Evolutionary conservation across 2,888 invertebrate species (phyloP).

Genomic region (Pelosia muscerda): DNA sequence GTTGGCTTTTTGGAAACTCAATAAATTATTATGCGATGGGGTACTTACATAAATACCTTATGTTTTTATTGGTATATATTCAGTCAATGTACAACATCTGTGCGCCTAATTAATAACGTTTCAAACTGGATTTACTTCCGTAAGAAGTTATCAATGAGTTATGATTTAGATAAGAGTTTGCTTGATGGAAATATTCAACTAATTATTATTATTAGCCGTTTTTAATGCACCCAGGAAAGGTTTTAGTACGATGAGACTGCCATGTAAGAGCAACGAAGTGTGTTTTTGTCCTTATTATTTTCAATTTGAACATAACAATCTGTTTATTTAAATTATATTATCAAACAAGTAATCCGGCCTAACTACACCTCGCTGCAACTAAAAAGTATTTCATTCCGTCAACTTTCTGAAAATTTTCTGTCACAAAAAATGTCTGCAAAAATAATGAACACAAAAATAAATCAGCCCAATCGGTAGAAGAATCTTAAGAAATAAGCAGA

Average conservation of each 20-base stretch:
- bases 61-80: constrained; percentile 40
- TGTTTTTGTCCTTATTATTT: constrained; percentile 17
- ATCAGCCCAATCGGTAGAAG: not conserved
- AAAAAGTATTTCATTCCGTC: not conserved
- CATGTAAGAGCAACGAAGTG: constrained; percentile 27
- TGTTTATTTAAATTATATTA: not conserved
- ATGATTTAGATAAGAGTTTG: constrained; percentile 32
- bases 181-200: constrained; percentile 35
- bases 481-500: not conserved
- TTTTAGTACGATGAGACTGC: constrained; percentile 28
- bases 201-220: constrained; percentile 45
- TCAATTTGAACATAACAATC: not conserved
- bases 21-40: constrained; percentile 46
- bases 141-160: constrained; percentile 34
- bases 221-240: constrained; percentile 26
- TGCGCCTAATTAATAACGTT: constrained; percentile 40
- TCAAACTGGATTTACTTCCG: constrained; percentile 41
- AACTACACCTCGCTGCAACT: too few relatives aligned
- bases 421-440: not conserved
- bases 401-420: too few relatives aligned
- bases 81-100: constrained; percentile 40
- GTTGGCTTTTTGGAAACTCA: constrained; percentile 40
- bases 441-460: not conserved
- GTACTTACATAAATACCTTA: constrained; percentile 31
- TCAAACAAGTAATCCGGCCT: too few relatives aligned